These are phyloP conservation scores for Meles meles DNA, from an alignment of 2,113 vertebrate genomes.

Conservation along the genomic window DNA sequence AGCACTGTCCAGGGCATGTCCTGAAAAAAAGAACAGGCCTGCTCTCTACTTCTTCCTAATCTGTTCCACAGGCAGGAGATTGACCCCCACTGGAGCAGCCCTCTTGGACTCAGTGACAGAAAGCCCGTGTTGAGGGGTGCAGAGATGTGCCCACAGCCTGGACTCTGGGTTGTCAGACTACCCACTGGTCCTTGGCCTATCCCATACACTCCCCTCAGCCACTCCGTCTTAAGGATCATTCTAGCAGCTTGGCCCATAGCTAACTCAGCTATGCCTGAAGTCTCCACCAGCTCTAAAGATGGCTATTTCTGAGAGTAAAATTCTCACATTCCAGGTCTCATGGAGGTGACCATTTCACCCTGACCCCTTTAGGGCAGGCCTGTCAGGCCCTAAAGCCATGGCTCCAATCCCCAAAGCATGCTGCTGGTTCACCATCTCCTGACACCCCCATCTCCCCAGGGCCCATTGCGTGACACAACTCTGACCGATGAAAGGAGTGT, in stretches of 20 bases:
- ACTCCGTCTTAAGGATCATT: background rate
- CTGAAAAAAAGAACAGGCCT: background rate
- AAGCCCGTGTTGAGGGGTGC: background rate
- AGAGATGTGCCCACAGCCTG: background rate
- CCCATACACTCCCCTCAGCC: background rate
- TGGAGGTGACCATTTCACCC: too few relatives aligned
- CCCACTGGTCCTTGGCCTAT: background rate
- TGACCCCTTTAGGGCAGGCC: background rate
- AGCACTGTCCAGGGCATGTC: background rate
- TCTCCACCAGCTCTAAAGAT: background rate
- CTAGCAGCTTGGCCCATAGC: background rate
- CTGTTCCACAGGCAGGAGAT: background rate
- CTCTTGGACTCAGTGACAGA: background rate
- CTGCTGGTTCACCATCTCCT: background rate
- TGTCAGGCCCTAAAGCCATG: background rate
- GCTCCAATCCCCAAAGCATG: background rate
- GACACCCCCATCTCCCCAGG: accelerated
- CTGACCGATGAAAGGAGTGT: background rate
- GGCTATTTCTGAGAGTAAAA: background rate
- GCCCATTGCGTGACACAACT: background rate
- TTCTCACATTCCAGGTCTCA: background rate
- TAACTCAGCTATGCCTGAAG: background rate
- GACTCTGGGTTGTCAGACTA: background rate
- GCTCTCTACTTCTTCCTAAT: background rate
- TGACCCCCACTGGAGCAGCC: background rate